Evolutionary conservation across 2,113 vertebrate genomes (phyloP).

Genomic region (Pogona vitticeps): DNA sequence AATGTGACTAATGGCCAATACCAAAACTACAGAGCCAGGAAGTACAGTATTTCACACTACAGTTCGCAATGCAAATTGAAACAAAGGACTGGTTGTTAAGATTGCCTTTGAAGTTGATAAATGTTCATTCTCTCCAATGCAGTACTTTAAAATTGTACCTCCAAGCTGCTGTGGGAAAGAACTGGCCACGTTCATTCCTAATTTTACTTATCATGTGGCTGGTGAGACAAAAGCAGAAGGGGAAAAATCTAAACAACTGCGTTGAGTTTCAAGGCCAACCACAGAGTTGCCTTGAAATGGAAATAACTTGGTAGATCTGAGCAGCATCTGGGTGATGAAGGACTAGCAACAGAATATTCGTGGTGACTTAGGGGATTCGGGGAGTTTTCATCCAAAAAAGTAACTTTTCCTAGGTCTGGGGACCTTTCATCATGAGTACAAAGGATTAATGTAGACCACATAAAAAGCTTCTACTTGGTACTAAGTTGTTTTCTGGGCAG

Average conservation of each 20-base stretch:
- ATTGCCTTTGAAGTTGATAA: neutral
- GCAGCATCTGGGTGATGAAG: neutral
- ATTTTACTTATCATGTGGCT: constrained; percentile 32
- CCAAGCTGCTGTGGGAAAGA: neutral
- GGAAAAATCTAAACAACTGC: constrained; percentile 5
- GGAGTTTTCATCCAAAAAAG: too few species aligned
- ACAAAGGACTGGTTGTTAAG: neutral
- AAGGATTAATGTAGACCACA: neutral
- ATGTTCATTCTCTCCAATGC: neutral
- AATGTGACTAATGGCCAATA: constrained; percentile 25
- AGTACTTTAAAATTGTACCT: neutral
- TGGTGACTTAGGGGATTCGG: too few species aligned
- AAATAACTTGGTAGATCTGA: neutral
- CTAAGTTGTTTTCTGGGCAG: neutral
- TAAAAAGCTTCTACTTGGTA: neutral
- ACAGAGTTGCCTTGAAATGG: too few species aligned
- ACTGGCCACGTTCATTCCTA: neutral
- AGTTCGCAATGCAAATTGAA: neutral
- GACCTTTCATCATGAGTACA: neutral
- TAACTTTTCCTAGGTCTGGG: too few species aligned
- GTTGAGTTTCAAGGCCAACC: constrained; percentile 1
- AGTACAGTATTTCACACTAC: constrained; percentile 15
- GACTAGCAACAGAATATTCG: neutral
- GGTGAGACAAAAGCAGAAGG: neutral
- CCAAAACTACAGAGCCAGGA: constrained; percentile 13